Evolutionary conservation across 1,140 invertebrate genomes (phyloP).

Genomic region (Conus ventricosus): DNA sequence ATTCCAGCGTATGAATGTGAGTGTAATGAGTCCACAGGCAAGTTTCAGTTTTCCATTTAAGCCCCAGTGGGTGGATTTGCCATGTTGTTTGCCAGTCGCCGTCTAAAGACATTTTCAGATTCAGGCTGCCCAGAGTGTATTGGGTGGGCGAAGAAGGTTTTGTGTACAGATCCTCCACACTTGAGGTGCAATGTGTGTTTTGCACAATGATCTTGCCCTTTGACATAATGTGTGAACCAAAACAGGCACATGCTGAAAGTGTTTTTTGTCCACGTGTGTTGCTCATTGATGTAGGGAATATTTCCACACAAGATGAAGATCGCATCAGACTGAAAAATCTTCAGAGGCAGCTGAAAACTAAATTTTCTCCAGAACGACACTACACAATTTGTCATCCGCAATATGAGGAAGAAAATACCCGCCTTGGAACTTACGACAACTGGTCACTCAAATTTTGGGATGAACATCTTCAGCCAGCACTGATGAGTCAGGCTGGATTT

Average conservation of each 20-base stretch:
- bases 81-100: constrained; percentile 42
- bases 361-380: neutral
- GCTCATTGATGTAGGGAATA: constrained; percentile 41
- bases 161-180: constrained; percentile 25
- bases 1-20: neutral
- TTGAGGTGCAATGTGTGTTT: constrained; percentile 42
- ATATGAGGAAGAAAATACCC: constrained; percentile 29
- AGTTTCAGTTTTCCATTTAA: constrained; percentile 21
- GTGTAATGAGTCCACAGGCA: constrained; percentile 14
- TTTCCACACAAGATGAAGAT: constrained; percentile 35
- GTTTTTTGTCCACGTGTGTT: constrained; percentile 37
- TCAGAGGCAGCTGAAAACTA: constrained; percentile 8
- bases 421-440: constrained; percentile 36
- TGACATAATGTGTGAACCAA: neutral
- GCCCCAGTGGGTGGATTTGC: constrained; percentile 34
- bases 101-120: constrained; percentile 40
- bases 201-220: constrained; percentile 30
- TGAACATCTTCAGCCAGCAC: neutral
- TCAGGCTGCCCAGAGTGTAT: constrained; percentile 14
- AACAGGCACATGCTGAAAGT: constrained; percentile 29
- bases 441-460: constrained; percentile 33
- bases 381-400: constrained; percentile 40
- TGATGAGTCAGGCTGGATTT: constrained; percentile 43
- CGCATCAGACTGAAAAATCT: constrained; percentile 18
- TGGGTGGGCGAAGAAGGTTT: constrained; percentile 45